Evolutionary conservation across 2,888 invertebrate species (phyloP).

Genomic region (Philhelius pedissequus): DNA sequence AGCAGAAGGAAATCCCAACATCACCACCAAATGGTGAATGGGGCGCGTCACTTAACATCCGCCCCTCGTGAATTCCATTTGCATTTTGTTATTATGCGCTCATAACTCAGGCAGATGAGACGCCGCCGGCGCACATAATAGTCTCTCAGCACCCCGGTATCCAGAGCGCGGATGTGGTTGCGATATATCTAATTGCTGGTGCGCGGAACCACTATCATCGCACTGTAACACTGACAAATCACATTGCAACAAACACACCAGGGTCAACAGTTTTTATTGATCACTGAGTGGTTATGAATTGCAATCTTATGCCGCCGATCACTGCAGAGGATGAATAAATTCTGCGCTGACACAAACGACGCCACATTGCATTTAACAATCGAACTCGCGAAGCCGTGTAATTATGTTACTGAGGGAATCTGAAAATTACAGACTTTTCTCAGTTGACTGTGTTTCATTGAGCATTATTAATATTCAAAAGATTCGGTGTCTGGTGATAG

Average conservation of each 20-base stretch:
- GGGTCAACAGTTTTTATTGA: slow-evolving; percentile 66
- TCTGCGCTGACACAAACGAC: background rate
- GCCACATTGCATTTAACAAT: background rate
- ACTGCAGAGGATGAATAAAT: slow-evolving; percentile 33
- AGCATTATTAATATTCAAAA: slow-evolving; percentile 65
- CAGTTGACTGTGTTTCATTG: slow-evolving; percentile 56
- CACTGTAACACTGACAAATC: slow-evolving; percentile 53
- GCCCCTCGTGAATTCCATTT: slow-evolving; percentile 63
- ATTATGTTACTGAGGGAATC: slow-evolving; percentile 32
- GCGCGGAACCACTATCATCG: background rate
- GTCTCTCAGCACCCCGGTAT: slow-evolving; percentile 52
- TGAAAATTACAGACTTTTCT: slow-evolving; percentile 57
- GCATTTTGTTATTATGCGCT: slow-evolving; percentile 61
- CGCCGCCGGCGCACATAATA: slow-evolving; percentile 41
- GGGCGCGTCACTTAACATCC: slow-evolving; percentile 67
- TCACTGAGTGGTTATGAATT: slow-evolving; percentile 64
- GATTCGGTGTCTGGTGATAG: slow-evolving; percentile 32
- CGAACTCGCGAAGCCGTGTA: slow-evolving; percentile 10
- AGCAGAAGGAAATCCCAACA: background rate
- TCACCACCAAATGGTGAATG: slow-evolving; percentile 29
- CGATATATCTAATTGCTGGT: slow-evolving; percentile 43
- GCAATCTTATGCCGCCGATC: background rate
- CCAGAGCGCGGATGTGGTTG: slow-evolving; percentile 17
- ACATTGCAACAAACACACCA: slow-evolving; percentile 42
- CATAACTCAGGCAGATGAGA: slow-evolving; percentile 64